Percentiles rank a stretch among this genome's conserved stretches.
Conservation (phyloP, 2,113 vertebrate species). For the Ammodytes dubius region DNA sequence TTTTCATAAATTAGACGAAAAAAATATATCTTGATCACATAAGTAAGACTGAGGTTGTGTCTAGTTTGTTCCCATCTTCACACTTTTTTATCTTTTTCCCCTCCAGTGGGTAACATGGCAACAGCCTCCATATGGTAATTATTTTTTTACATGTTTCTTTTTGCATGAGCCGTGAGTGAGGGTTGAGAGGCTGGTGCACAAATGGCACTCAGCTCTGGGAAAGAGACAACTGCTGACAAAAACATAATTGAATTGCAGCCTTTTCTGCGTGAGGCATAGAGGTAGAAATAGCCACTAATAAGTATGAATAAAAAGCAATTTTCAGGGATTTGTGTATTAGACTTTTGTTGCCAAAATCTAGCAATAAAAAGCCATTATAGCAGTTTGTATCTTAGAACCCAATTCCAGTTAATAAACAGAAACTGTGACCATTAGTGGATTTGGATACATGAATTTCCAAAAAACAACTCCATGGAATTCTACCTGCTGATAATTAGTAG, state of each 20-base stretch:
- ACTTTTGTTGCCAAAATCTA: neutral
- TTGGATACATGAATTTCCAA: neutral
- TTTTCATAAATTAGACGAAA: slow-evolving; percentile 57
- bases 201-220: slow-evolving; percentile 24
- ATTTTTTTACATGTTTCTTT: slow-evolving; percentile 51
- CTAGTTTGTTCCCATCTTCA: slow-evolving; percentile 41
- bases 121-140: slow-evolving; percentile 67
- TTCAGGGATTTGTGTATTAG: neutral
- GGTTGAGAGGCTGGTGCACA: slow-evolving; percentile 27
- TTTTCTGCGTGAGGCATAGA: neutral
- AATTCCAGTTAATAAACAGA: neutral
- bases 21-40: slow-evolving; percentile 30
- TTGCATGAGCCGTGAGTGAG: slow-evolving; percentile 48
- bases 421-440: neutral
- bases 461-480: slow-evolving; percentile 12
- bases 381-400: neutral
- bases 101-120: slow-evolving; percentile 49
- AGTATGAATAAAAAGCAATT: neutral
- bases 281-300: neutral
- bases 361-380: neutral
- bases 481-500: slow-evolving; percentile 22
- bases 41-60: slow-evolving; percentile 19
- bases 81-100: slow-evolving; percentile 23
- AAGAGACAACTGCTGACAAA: slow-evolving; percentile 30
- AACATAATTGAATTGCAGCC: slow-evolving; percentile 28